Conservation (phyloP, 2,113 vertebrate genomes). For the Lophochroa leadbeateri region DNA sequence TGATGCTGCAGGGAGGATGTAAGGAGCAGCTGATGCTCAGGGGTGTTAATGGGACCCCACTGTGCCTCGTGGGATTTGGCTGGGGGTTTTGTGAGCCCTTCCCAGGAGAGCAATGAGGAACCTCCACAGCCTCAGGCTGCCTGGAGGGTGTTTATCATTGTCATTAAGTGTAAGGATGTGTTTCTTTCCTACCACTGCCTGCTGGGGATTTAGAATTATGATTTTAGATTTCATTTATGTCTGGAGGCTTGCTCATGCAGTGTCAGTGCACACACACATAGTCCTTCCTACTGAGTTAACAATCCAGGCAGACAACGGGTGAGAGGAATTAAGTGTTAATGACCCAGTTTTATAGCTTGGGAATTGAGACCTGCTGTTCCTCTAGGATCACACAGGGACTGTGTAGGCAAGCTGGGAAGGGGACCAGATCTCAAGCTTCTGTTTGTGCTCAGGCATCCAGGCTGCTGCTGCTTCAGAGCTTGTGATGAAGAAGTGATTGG, state of each 20-base stretch:
- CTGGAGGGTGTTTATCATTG: neutral
- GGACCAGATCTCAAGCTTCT: neutral
- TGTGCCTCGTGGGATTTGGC: neutral
- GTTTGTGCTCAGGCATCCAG: neutral
- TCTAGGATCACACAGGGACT: neutral
- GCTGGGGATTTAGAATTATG: neutral
- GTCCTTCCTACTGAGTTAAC: neutral
- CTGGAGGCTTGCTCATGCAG: neutral
- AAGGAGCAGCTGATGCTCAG: fast-evolving
- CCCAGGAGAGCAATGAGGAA: neutral
- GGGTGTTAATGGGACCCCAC: fast-evolving
- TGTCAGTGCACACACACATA: neutral
- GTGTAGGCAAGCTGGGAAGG: neutral
- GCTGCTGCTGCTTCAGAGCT: neutral
- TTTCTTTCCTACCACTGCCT: neutral
- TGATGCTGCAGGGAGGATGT: neutral
- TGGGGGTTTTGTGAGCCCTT: neutral
- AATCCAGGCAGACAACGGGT: neutral
- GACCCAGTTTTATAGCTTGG: neutral
- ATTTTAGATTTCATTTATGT: neutral
- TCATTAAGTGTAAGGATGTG: neutral
- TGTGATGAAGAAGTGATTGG: neutral
- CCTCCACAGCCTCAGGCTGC: neutral
- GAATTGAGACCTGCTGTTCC: neutral
- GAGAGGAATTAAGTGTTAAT: neutral